Evolutionary conservation across 2,797 vertebrate genomes (phyloP).

Genomic region (Xiphorhynchus erythropygius): DNA sequence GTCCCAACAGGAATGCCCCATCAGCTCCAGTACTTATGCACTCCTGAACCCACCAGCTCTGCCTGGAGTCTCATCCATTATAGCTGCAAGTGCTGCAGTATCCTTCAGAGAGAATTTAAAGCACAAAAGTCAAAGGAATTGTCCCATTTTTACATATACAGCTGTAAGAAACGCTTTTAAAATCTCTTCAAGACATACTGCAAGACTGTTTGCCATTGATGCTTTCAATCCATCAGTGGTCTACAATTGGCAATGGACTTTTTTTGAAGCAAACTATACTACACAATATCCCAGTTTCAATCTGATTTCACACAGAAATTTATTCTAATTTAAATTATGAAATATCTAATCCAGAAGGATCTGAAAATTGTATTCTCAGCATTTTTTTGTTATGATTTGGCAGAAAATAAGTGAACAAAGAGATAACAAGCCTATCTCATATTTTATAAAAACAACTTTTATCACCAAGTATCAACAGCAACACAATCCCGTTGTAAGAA

Average conservation of each 20-base stretch:
- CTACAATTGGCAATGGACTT: background rate
- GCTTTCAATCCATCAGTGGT: background rate
- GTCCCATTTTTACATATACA: background rate
- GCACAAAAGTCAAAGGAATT: background rate
- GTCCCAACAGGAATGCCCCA: background rate
- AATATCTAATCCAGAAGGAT: background rate
- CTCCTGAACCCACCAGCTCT: background rate
- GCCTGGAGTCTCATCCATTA: background rate
- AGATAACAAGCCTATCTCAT: background rate
- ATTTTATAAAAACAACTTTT: background rate
- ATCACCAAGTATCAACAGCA: background rate
- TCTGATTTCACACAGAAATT: background rate
- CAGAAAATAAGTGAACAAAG: background rate
- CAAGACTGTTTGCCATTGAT: background rate
- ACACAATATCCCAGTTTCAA: background rate
- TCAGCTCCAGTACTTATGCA: background rate
- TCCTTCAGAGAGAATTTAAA: background rate
- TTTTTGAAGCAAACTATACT: background rate
- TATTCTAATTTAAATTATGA: background rate
- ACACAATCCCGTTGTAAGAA: background rate
- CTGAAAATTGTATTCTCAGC: background rate
- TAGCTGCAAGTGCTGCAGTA: background rate
- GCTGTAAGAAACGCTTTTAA: background rate
- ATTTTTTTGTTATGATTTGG: background rate
- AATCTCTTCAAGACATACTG: background rate